Percentiles rank a stretch among this genome's conserved stretches.
These are phyloP conservation scores for Hippocampus mohnikei DNA, from an alignment of 2,113 vertebrate species.

Conservation along the genomic window DNA sequence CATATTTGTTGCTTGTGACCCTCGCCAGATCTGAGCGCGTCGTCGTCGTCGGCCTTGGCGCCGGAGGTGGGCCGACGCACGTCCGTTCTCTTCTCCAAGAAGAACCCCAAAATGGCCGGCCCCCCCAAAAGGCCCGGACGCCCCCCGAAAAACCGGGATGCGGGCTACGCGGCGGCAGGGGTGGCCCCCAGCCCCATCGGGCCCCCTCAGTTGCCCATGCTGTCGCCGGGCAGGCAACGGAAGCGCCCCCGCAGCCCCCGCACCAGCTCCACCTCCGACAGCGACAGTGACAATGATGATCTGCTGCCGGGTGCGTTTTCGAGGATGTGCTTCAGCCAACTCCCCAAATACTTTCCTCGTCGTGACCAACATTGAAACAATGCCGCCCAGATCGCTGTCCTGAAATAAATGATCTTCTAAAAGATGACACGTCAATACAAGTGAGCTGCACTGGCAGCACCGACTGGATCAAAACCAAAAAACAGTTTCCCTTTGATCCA, in stretches of 20 bases:
- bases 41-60: slow-evolving; percentile 85
- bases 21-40: slow-evolving; percentile 79
- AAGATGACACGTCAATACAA: too few species aligned
- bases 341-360: background rate
- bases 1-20: slow-evolving; percentile 8
- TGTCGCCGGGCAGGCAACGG: slow-evolving; percentile 79
- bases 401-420: too few species aligned
- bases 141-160: slow-evolving; percentile 91
- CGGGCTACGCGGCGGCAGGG: slow-evolving; percentile 75
- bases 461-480: too few species aligned
- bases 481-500: too few species aligned
- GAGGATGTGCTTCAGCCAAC: too few species aligned
- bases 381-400: too few species aligned
- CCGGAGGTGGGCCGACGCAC: slow-evolving; percentile 96
- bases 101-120: slow-evolving; percentile 91
- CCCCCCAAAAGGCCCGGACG: slow-evolving; percentile 93
- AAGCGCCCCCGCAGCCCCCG: slow-evolving; percentile 89
- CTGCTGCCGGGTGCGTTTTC: slow-evolving; percentile 62
- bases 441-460: too few species aligned
- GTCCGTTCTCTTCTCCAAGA: slow-evolving; percentile 97
- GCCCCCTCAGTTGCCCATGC: slow-evolving; percentile 87
- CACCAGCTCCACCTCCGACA: slow-evolving; percentile 91
- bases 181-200: slow-evolving; percentile 86
- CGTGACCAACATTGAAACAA: too few species aligned
- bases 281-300: slow-evolving; percentile 85